These are phyloP conservation scores for Anolis carolinensis DNA, from an alignment of 2,113 vertebrate species.

Conservation along the genomic window DNA sequence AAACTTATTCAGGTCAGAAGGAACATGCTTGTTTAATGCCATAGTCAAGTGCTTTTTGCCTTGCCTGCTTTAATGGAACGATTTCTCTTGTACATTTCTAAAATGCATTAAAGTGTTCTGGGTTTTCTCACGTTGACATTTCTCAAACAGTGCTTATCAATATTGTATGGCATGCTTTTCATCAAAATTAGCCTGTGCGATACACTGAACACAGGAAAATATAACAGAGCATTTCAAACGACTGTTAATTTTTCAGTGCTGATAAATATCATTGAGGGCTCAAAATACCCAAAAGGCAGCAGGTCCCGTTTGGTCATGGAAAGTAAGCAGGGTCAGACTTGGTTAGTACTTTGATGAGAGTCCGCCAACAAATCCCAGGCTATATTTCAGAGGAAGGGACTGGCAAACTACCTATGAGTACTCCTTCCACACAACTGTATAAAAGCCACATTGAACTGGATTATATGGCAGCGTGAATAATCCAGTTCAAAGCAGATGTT, in stretches of 20 bases:
- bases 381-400: too few species aligned
- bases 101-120: not conserved
- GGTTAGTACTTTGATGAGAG: too few species aligned
- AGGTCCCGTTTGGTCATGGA: too few species aligned
- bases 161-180: not conserved
- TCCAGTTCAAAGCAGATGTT: too few species aligned
- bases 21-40: not conserved
- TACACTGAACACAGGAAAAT: not conserved
- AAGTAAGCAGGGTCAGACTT: too few species aligned
- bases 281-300: too few species aligned
- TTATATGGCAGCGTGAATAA: too few species aligned
- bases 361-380: too few species aligned
- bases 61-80: not conserved
- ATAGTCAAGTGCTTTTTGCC: not conserved
- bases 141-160: not conserved
- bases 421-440: too few species aligned
- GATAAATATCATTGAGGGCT: not conserved
- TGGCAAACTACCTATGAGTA: too few species aligned
- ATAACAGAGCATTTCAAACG: not conserved
- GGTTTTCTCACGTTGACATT: not conserved
- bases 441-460: too few species aligned
- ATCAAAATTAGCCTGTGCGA: not conserved
- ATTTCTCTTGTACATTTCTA: not conserved
- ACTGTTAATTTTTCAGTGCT: not conserved
- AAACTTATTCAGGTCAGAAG: not conserved